Evolutionary conservation across 2,888 invertebrate genomes (phyloP).

Genomic region (Caenorhabditis becei): DNA sequence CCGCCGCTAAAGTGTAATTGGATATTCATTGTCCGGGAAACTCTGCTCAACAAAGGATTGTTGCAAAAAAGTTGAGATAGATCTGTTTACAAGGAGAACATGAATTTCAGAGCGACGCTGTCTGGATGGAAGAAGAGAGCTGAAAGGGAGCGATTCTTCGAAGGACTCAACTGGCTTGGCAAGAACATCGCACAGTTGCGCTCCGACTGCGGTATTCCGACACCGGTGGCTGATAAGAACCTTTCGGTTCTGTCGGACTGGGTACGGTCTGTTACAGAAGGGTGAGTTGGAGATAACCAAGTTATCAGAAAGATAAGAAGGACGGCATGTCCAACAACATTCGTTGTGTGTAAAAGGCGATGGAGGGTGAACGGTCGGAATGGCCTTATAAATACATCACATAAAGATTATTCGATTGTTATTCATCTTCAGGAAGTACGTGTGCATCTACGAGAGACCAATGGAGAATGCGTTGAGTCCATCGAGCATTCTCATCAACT

Average conservation of each 20-base stretch:
- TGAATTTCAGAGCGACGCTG: slow-evolving; percentile 50
- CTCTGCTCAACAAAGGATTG: neutral
- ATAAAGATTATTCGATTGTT: neutral
- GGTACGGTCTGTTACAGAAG: slow-evolving; percentile 52
- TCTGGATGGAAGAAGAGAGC: slow-evolving; percentile 56
- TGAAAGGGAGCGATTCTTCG: slow-evolving; percentile 62
- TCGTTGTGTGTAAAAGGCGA: neutral
- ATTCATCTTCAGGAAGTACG: slow-evolving; percentile 51
- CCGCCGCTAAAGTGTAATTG: slow-evolving; percentile 4
- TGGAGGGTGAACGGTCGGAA: neutral
- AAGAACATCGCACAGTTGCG: slow-evolving; percentile 89
- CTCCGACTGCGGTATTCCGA: slow-evolving; percentile 71
- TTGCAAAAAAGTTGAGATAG: neutral
- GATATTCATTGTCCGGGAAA: slow-evolving; percentile 4
- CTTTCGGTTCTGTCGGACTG: slow-evolving; percentile 58
- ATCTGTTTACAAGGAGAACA: slow-evolving; percentile 81
- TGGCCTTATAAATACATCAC: neutral
- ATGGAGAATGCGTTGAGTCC: slow-evolving; percentile 39
- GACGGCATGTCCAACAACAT: neutral
- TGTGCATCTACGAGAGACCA: slow-evolving; percentile 51
- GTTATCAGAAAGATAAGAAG: neutral
- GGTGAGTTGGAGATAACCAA: slow-evolving; percentile 35
- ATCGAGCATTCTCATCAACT: slow-evolving; percentile 45
- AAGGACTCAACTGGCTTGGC: slow-evolving; percentile 56
- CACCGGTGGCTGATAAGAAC: slow-evolving; percentile 65